Evolutionary conservation across 2,797 vertebrate genomes (phyloP).

Genomic region (Hoplostethus atlanticus): DNA sequence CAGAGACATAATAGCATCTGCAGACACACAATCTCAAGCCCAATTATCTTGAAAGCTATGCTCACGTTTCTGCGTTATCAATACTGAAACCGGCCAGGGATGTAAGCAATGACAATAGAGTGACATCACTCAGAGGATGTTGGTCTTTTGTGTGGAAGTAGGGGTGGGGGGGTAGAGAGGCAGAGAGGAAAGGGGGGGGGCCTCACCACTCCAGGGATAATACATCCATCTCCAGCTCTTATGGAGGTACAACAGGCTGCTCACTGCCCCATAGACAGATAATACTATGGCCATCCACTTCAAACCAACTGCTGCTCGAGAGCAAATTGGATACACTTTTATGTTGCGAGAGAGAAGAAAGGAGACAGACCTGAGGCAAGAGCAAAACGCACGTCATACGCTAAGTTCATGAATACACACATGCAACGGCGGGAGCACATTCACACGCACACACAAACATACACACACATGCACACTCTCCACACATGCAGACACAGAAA

Average conservation of each 20-base stretch:
- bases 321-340: conserved; percentile 27
- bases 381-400: conserved; percentile 12
- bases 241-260: conserved; percentile 29
- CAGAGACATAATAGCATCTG: not conserved
- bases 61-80: conserved; percentile 31
- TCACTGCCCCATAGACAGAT: conserved; percentile 14
- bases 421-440: conserved; percentile 12
- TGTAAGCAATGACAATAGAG: conserved; percentile 4
- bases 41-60: conserved; percentile 16
- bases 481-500: not conserved
- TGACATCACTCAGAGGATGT: conserved; percentile 38
- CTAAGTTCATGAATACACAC: conserved; percentile 16
- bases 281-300: conserved; percentile 25
- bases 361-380: conserved; percentile 4
- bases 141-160: conserved; percentile 30
- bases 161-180: conserved; percentile 16
- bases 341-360: conserved; percentile 7
- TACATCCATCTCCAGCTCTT: conserved; percentile 18
- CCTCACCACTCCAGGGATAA: conserved; percentile 12
- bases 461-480: not conserved
- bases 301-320: conserved; percentile 22
- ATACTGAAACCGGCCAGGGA: conserved; percentile 8
- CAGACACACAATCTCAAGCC: not conserved
- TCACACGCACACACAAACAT: not conserved
- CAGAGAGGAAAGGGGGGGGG: conserved; percentile 16